Conservation (phyloP, 2,888 invertebrate species). For the Amiota communis region DNA sequence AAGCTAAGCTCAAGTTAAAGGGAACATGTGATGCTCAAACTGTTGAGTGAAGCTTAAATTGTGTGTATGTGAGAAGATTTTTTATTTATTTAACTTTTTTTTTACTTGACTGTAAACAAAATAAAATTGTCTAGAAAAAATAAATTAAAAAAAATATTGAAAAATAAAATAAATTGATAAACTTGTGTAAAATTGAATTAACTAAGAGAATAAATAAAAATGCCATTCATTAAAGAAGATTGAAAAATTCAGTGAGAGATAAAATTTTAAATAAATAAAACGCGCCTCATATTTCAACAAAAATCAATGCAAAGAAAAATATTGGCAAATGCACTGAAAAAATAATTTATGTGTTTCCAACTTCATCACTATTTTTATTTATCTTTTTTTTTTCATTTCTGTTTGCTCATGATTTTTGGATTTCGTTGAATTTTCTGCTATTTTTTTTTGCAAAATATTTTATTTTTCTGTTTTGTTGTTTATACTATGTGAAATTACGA, state of each 20-base stretch:
- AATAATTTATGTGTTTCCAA: neutral
- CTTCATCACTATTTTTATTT: no score
- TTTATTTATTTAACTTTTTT: neutral
- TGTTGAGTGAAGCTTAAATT: neutral
- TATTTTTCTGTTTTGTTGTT: neutral
- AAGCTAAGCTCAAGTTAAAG: no score
- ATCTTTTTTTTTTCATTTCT: neutral
- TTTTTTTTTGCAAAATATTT: neutral
- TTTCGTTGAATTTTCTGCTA: neutral
- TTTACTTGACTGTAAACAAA: neutral
- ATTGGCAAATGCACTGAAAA: conserved; percentile 17
- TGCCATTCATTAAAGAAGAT: neutral
- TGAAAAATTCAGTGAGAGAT: neutral
- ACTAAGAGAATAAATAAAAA: neutral
- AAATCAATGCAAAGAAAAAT: neutral
- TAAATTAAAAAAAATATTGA: neutral
- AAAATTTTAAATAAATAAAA: conserved; percentile 7
- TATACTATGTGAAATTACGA: no score
- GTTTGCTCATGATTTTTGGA: neutral
- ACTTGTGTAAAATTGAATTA: conserved; percentile 9
- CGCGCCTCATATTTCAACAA: conserved; percentile 15
- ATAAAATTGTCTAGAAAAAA: neutral
- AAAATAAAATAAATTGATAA: neutral
- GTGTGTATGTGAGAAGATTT: neutral
- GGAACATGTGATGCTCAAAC: neutral